A percentile compares a stretch with the other conserved stretches of the same genome.
Evolutionary conservation across 2,888 invertebrate genomes (phyloP).

Genomic region (Eilema sororculum): DNA sequence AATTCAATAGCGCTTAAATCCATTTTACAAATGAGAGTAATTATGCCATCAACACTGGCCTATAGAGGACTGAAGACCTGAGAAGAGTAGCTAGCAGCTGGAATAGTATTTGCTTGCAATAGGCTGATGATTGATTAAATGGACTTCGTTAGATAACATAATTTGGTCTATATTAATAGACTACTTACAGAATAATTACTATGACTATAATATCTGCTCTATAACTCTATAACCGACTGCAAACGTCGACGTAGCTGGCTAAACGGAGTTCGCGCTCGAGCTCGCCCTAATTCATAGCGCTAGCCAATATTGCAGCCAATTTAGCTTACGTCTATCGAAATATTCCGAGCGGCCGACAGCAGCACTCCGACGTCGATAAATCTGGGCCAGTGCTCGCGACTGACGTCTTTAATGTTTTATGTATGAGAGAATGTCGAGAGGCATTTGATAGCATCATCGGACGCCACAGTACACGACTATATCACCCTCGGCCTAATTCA

Average conservation of each 20-base stretch:
- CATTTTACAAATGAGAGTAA: no score
- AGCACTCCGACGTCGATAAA: conserved; percentile 12
- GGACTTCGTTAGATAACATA: no score
- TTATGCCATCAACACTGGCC: no score
- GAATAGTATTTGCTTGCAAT: no score
- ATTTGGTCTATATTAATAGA: no score
- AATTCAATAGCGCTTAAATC: no score
- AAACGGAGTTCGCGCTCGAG: not conserved
- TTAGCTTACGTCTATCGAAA: conserved; percentile 24
- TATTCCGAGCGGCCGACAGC: conserved; percentile 5
- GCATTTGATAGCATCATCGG: conserved; percentile 6
- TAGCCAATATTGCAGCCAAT: conserved; percentile 30
- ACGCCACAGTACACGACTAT: not conserved
- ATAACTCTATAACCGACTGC: no score
- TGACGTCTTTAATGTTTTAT: conserved; percentile 17
- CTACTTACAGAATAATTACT: no score
- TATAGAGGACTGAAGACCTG: no score
- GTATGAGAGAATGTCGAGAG: conserved; percentile 17
- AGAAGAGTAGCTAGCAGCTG: no score
- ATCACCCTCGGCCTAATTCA: not conserved
- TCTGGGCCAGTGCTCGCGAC: not conserved
- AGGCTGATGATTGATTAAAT: no score
- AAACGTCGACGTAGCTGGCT: not conserved
- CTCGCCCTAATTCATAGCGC: conserved; percentile 29
- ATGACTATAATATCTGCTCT: no score